These are phyloP conservation scores for Patiria miniata DNA, from an alignment of 35 echinoderm and acorn worm species.

Conservation along the genomic window DNA sequence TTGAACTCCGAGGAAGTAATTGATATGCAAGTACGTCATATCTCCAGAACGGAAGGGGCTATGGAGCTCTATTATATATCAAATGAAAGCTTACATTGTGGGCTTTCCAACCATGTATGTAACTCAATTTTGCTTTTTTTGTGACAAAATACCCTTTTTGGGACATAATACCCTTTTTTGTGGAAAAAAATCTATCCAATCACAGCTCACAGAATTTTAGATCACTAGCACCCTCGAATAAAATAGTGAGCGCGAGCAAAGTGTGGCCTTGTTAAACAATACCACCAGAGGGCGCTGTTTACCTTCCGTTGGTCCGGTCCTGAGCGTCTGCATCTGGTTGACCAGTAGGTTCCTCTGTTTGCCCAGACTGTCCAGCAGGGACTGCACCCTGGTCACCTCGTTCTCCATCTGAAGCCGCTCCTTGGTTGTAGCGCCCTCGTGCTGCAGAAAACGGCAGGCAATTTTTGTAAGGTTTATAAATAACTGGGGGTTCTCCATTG, in stretches of 20 bases:
- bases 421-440: conserved; percentile 48
- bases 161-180: too few relatives aligned
- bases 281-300: neutral
- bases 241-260: neutral
- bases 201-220: too few relatives aligned
- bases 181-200: too few relatives aligned
- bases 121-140: too few relatives aligned
- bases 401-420: conserved; percentile 71
- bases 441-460: neutral
- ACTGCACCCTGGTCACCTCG: conserved; percentile 65
- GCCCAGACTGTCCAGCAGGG: conserved; percentile 58
- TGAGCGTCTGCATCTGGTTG: conserved; percentile 65
- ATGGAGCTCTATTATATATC: too few relatives aligned
- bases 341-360: conserved; percentile 46
- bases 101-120: too few relatives aligned
- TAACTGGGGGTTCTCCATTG: neutral
- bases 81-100: too few relatives aligned
- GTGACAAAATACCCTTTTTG: too few relatives aligned
- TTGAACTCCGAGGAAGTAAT: too few relatives aligned
- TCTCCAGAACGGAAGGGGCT: too few relatives aligned
- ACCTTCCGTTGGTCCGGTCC: conserved; percentile 1
- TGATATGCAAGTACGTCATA: too few relatives aligned
- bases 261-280: neutral
- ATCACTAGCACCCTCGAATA: too few relatives aligned
- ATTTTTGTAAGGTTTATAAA: neutral